Evolutionary conservation across 2,113 vertebrate species (phyloP), one percentile per base, ranked within the genome.

Genomic region (Sinocyclocheilus anophthalmus): DNA sequence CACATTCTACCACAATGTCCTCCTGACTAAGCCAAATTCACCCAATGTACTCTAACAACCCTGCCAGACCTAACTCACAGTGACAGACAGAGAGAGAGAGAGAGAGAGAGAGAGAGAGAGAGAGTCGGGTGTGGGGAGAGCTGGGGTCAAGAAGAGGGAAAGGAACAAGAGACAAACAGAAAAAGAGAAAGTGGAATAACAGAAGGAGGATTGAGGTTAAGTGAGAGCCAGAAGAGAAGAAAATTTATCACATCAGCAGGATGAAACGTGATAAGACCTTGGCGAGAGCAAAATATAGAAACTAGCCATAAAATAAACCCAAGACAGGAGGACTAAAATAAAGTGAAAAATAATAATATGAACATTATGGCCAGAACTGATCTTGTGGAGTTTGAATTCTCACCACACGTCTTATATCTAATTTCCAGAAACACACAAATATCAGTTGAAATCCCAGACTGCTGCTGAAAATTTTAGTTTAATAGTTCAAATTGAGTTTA

Each of bases 1-100:
- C 86, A 85, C 83, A 86, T 50, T 63, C 83, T 69, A 72, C 83
- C 83, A 87, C 88, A 89, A 82, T 89, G 85, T 87, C 83, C 79
- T 87, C 48, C 61, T 84, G 76, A 75, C 59, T 84, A 82, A 87
- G 85, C 88, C 88, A 87, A 89, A 72, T 81, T 81, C 59, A 24
- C 61, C 79, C 79, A 88, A 37, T 89, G 70, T 89, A 77, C 77
- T 76, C 79, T 26, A 72, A 87, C 86, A 84, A 79, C 65, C 82
- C 55, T 67, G 55, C 69, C 85, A 86, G 69, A 81, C 57, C 78
- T 88, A 81, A 88, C 84, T 86, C 73, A 30, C 30, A 84, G 48
- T 81, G 85, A 83, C 81, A 88, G 75, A 80, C 30, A 48, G 65
- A 53, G 26, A 26, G 84, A 1, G n/a, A 8, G 45, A n/a, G n/a